These are phyloP conservation scores for Akabosia matsudoensis DNA, from an alignment of 1,140 invertebrate genomes.

Conservation along the genomic window DNA sequence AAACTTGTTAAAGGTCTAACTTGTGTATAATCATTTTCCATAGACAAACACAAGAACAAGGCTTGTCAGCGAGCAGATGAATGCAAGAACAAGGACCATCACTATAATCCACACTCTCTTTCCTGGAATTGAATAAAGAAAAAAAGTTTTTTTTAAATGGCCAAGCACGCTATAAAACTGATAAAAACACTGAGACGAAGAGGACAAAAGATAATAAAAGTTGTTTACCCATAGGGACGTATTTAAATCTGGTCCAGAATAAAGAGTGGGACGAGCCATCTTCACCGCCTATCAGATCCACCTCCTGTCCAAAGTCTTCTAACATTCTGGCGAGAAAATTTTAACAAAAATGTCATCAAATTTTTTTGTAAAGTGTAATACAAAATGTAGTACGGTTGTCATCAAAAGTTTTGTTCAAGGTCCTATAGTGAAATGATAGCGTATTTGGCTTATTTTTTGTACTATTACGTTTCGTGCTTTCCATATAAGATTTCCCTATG, in stretches of 20 bases:
- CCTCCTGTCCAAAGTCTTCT: constrained; percentile 47
- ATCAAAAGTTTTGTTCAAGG: no score
- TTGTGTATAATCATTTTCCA: constrained; percentile 23
- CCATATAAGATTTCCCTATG: no score
- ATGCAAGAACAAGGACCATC: constrained; percentile 38
- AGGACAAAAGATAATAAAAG: not conserved
- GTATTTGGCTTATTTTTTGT: no score
- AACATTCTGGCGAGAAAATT: constrained; percentile 39
- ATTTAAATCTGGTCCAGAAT: constrained; percentile 46
- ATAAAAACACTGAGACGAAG: not conserved
- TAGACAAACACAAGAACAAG: constrained; percentile 45
- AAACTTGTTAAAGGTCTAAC: not conserved
- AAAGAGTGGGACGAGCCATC: constrained; percentile 35
- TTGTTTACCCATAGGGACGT: constrained; percentile 45
- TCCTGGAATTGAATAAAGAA: constrained; percentile 35
- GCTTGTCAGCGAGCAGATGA: constrained; percentile 44
- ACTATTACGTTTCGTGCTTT: no score
- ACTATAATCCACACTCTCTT: constrained; percentile 44
- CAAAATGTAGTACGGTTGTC: no score
- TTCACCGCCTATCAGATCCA: constrained; percentile 45
- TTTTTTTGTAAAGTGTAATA: no score
- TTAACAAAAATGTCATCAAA: not conserved
- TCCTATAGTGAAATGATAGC: no score
- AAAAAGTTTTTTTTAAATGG: not conserved
- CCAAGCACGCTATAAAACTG: no score